These are phyloP conservation scores for Eilema sororculum DNA, from an alignment of 2,888 invertebrate genomes.

Conservation along the genomic window DNA sequence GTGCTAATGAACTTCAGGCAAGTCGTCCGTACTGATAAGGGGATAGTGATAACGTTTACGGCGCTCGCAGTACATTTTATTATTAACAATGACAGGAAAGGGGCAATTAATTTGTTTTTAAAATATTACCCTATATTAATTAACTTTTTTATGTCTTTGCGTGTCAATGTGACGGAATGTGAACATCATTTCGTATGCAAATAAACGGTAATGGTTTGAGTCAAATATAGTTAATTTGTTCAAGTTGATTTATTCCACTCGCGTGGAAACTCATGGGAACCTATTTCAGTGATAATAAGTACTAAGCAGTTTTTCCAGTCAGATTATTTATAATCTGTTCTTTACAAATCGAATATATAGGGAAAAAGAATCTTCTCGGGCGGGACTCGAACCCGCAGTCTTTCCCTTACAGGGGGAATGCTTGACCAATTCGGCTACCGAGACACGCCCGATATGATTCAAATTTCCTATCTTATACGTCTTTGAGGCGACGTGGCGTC, in stretches of 20 bases:
- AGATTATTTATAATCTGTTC: no score
- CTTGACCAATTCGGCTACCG: no score
- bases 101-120: conserved; percentile 13
- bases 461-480: no score
- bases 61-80: conserved; percentile 11
- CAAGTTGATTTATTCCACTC: background rate
- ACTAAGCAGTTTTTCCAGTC: no score
- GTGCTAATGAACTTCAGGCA: conserved; percentile 56
- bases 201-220: conserved; percentile 9
- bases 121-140: conserved; percentile 18
- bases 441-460: no score
- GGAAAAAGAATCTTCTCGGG: no score
- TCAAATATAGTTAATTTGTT: background rate
- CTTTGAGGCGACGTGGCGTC: no score
- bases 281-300: no score
- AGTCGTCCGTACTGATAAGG: conserved; percentile 48
- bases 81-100: conserved; percentile 15
- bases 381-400: no score
- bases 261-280: no score
- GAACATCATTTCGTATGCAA: conserved; percentile 14
- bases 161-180: conserved; percentile 12
- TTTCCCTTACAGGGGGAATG: no score
- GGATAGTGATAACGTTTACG: conserved; percentile 19
- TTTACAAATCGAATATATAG: no score
- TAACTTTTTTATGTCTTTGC: conserved; percentile 15